These are phyloP conservation scores for Ictalurus punctatus DNA, from an alignment of 2,113 vertebrate genomes.

Conservation along the genomic window DNA sequence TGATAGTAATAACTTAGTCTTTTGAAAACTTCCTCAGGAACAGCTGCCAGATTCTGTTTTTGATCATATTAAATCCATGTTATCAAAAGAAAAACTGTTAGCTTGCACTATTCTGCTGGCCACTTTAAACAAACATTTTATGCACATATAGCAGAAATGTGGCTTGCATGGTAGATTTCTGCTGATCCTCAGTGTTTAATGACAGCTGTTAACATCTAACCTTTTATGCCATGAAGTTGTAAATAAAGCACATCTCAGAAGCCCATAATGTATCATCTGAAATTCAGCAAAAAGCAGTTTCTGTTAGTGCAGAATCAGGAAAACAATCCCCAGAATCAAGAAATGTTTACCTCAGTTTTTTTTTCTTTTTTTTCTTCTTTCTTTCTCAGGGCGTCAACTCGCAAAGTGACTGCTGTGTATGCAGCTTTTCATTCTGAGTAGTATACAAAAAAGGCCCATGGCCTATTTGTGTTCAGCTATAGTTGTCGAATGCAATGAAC, in stretches of 20 bases:
- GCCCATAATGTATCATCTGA: slow-evolving; percentile 18
- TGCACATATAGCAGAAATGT: slow-evolving; percentile 19
- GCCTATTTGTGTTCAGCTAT: slow-evolving; percentile 46
- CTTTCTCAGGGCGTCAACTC: slow-evolving; percentile 5
- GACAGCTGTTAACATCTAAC: slow-evolving; percentile 46
- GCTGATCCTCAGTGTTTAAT: slow-evolving; percentile 35
- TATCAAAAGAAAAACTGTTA: slow-evolving; percentile 13
- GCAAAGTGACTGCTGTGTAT: slow-evolving; percentile 40
- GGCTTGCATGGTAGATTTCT: slow-evolving; percentile 1
- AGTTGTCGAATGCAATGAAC: slow-evolving; percentile 49
- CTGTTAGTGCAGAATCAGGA: slow-evolving; percentile 43
- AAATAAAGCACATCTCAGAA: slow-evolving; percentile 40
- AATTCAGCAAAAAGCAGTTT: slow-evolving; percentile 31
- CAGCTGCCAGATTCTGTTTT: neutral
- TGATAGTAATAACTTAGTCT: neutral
- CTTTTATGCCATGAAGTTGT: slow-evolving; percentile 41
- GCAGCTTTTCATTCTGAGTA: slow-evolving; percentile 22
- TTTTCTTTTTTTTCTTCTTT: neutral
- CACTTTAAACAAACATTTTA: slow-evolving; percentile 12
- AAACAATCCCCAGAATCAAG: slow-evolving; percentile 20
- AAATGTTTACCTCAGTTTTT: slow-evolving; percentile 34
- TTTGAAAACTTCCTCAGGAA: neutral
- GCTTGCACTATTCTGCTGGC: neutral
- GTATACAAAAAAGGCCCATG: slow-evolving; percentile 36
- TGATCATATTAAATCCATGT: slow-evolving; percentile 22